phyloP scores from a whole-genome alignment of 2,113 vertebrate species.

The Eclectus roratus region DNA sequence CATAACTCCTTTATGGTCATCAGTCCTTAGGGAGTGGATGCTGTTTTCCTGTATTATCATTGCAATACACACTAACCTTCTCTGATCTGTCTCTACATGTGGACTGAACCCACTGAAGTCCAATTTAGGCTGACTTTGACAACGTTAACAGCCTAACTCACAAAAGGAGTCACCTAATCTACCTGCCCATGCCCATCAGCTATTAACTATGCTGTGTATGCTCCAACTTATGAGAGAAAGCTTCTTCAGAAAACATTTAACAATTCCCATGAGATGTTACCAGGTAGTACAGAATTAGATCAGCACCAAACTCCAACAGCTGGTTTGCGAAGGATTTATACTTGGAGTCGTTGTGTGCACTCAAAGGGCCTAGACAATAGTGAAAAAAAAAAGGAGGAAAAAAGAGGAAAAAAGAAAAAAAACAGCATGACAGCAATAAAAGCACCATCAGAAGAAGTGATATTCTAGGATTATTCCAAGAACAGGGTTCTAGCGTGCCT shows the following conservation, averaged over 20 bases:
- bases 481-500: background rate
- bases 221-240: background rate
- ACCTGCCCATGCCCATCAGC: background rate
- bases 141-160: fast-evolving
- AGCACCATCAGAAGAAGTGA: background rate
- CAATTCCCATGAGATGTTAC: background rate
- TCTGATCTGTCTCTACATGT: background rate
- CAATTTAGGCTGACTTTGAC: background rate
- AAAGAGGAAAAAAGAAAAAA: background rate
- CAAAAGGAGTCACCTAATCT: background rate
- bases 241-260: background rate
- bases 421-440: background rate
- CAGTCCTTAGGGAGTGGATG: background rate
- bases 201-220: background rate
- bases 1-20: background rate
- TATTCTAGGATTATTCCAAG: background rate
- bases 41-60: background rate
- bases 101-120: background rate
- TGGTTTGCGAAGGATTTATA: background rate
- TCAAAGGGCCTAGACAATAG: background rate
- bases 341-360: fast-evolving
- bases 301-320: background rate
- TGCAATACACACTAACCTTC: background rate
- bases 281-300: background rate
- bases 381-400: background rate